A percentile compares a stretch with the other conserved stretches of the same genome.
Evolutionary conservation across 2,797 vertebrate species (phyloP).

Genomic region (Acrossocheilus wenchowensis): DNA sequence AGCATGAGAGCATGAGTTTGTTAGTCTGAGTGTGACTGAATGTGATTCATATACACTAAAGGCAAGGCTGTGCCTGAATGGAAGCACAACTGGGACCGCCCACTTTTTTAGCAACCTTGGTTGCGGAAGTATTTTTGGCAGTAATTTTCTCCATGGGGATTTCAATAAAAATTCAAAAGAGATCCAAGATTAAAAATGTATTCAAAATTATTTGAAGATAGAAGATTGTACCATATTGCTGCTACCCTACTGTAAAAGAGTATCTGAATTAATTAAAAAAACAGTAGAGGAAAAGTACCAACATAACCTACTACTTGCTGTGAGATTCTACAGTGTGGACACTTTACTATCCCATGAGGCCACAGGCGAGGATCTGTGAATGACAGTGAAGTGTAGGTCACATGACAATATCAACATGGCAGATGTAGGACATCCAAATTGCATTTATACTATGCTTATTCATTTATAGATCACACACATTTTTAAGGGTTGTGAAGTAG

Average conservation of each 20-base stretch:
- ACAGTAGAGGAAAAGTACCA: neutral
- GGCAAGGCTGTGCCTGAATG: slow-evolving; percentile 6
- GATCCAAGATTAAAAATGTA: neutral
- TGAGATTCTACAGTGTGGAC: neutral
- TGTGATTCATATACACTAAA: slow-evolving; percentile 5
- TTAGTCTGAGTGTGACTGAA: slow-evolving; percentile 8
- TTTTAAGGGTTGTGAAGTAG: neutral
- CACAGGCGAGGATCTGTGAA: neutral
- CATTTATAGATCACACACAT: neutral
- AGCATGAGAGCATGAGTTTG: slow-evolving; percentile 5
- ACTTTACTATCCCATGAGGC: neutral
- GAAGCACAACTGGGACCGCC: neutral
- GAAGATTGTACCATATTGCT: neutral
- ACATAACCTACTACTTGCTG: neutral
- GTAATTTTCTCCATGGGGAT: neutral
- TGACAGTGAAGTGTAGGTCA: neutral
- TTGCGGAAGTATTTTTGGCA: neutral
- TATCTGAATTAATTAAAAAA: neutral
- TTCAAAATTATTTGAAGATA: neutral
- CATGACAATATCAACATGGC: neutral
- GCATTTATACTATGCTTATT: neutral
- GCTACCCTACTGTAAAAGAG: too few species aligned
- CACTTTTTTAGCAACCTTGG: neutral
- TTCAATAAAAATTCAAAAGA: neutral
- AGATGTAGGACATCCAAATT: neutral